Conservation (phyloP, 2,888 invertebrate genomes). For the Drosophila gaucha region DNA sequence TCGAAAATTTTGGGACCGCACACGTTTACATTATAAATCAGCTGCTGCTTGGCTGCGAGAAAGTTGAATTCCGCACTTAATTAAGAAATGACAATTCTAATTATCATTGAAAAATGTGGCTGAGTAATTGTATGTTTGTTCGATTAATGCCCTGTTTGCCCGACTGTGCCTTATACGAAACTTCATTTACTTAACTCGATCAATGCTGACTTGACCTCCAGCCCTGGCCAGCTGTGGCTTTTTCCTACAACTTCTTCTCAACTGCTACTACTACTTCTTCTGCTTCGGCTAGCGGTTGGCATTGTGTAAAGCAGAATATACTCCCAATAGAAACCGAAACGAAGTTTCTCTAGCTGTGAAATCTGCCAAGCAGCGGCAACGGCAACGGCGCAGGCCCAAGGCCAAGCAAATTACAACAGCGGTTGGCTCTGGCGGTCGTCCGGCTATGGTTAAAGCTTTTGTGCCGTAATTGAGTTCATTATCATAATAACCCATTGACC, state of each 20-base stretch:
- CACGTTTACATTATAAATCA: slow-evolving; percentile 43
- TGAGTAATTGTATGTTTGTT: slow-evolving; percentile 27
- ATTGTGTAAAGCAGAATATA: slow-evolving; percentile 67
- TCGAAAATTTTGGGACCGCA: too few species aligned
- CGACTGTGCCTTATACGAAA: slow-evolving; percentile 43
- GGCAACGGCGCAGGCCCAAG: slow-evolving; percentile 36
- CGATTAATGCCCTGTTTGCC: slow-evolving; percentile 31
- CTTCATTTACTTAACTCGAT: slow-evolving; percentile 70
- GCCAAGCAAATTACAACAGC: slow-evolving; percentile 44
- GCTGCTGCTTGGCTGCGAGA: slow-evolving; percentile 13
- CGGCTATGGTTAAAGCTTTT: slow-evolving; percentile 45
- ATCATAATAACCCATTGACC: slow-evolving; percentile 81
- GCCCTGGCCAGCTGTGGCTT: slow-evolving; percentile 49
- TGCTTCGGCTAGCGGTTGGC: slow-evolving; percentile 47
- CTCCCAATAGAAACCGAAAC: slow-evolving; percentile 49
- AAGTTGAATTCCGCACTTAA: slow-evolving; percentile 43
- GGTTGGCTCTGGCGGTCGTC: slow-evolving; percentile 38
- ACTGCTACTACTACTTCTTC: slow-evolving; percentile 20
- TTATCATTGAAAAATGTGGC: slow-evolving; percentile 22
- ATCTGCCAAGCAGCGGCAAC: slow-evolving; percentile 59
- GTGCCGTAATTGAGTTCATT: slow-evolving; percentile 78
- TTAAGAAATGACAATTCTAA: slow-evolving; percentile 55
- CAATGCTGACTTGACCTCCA: slow-evolving; percentile 66
- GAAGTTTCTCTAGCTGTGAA: slow-evolving; percentile 72
- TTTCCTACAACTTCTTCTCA: slow-evolving; percentile 34